phyloP scores from a whole-genome alignment of 2,113 vertebrate genomes.

The Platycercus adscitus region DNA sequence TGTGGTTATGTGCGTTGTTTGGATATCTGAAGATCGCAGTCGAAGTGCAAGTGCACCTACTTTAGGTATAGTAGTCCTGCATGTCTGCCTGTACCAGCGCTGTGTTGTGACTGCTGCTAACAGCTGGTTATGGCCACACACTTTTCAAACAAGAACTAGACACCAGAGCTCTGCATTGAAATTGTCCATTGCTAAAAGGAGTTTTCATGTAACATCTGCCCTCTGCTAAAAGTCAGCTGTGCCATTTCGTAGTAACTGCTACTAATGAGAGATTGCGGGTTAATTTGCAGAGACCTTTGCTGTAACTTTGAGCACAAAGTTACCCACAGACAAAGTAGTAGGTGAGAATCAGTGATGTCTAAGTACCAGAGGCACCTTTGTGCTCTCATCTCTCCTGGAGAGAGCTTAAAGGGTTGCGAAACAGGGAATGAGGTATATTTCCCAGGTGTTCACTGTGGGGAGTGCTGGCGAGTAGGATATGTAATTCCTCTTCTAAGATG shows the following conservation, averaged over 20 bases:
- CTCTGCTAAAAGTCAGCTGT: conserved; percentile 35
- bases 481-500: background rate
- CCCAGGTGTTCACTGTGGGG: background rate
- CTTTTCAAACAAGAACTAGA: background rate
- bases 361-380: background rate
- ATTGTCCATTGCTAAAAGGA: background rate
- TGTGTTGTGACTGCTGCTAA: conserved; percentile 35
- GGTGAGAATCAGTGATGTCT: background rate
- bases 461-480: background rate
- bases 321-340: background rate
- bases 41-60: conserved; percentile 94
- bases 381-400: background rate
- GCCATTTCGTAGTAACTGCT: conserved; percentile 27
- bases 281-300: background rate
- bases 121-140: conserved; percentile 10
- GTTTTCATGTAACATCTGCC: background rate
- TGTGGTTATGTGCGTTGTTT: conserved; percentile 82
- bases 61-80: conserved; percentile 90
- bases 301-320: background rate
- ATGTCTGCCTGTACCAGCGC: conserved; percentile 62
- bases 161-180: background rate
- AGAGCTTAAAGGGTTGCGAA: background rate
- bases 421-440: background rate
- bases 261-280: conserved; percentile 38
- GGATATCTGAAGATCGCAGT: conserved; percentile 91